A percentile compares a stretch with the other conserved stretches of the same genome.
Evolutionary conservation across 2,888 invertebrate genomes (phyloP).

Genomic region (Thelaira solivaga): DNA sequence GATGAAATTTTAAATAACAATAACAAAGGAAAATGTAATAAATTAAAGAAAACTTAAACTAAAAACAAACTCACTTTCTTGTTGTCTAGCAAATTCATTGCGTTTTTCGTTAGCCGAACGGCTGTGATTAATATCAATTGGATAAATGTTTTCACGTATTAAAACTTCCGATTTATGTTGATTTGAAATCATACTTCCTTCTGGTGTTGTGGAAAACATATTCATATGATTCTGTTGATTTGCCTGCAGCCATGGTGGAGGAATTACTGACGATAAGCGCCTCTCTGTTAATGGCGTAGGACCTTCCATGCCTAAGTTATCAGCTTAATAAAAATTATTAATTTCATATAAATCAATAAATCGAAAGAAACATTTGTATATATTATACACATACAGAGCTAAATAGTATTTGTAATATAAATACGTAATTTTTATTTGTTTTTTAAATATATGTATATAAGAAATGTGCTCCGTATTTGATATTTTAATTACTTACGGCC

Average conservation of each 20-base stretch:
- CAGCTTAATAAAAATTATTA: slow-evolving; percentile 79
- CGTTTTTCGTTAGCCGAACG: slow-evolving; percentile 74
- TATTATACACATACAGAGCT: too few relatives aligned
- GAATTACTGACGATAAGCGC: slow-evolving; percentile 78
- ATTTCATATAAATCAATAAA: too few relatives aligned
- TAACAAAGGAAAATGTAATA: background rate
- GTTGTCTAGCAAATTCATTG: slow-evolving; percentile 74
- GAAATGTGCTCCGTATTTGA: too few relatives aligned
- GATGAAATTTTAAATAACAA: too few relatives aligned
- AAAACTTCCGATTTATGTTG: slow-evolving; percentile 52
- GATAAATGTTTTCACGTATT: slow-evolving; percentile 75
- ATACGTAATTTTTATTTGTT: too few relatives aligned
- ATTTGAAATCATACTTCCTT: slow-evolving; percentile 67
- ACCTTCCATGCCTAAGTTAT: slow-evolving; percentile 88
- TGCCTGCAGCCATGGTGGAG: slow-evolving; percentile 76
- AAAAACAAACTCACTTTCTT: slow-evolving; percentile 73
- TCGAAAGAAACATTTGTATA: too few relatives aligned
- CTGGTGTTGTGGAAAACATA: slow-evolving; percentile 74
- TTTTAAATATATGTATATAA: too few relatives aligned
- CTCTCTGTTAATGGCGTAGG: slow-evolving; percentile 78
- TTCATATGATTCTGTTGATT: slow-evolving; percentile 70
- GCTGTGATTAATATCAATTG: slow-evolving; percentile 73
- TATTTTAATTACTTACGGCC: too few relatives aligned
- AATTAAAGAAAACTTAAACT: slow-evolving; percentile 21
- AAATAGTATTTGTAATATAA: too few relatives aligned